Evolutionary conservation across 1,140 invertebrate genomes (phyloP).

Genomic region (Drosophila pandora): DNA sequence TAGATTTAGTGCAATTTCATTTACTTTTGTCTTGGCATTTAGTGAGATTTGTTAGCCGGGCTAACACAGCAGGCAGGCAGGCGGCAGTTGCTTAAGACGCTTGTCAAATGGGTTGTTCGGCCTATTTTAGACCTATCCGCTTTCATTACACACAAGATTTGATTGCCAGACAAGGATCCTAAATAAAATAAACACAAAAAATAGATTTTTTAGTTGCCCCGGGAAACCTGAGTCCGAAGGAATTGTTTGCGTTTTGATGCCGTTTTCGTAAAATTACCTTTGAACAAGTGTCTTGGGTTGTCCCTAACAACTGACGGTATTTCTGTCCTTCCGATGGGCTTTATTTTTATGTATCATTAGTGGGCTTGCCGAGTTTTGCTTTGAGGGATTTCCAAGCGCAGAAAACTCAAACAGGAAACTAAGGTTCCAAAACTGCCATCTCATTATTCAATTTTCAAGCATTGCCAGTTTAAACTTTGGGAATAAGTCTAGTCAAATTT

Average conservation of each 20-base stretch:
- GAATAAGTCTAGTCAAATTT: conserved; percentile 41
- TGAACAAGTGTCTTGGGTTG: conserved; percentile 22
- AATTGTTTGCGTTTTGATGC: conserved; percentile 31
- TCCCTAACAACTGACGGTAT: conserved; percentile 17
- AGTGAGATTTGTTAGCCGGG: conserved; percentile 67
- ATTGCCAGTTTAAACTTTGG: conserved; percentile 25
- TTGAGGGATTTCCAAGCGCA: conserved; percentile 30
- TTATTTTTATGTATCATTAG: conserved; percentile 40
- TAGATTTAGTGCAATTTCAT: conserved; percentile 80
- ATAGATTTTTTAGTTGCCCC: conserved; percentile 10
- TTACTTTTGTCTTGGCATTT: conserved; percentile 79
- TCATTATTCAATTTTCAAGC: conserved; percentile 41
- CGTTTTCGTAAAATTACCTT: conserved; percentile 39
- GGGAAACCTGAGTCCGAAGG: conserved; percentile 16
- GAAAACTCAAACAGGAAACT: conserved; percentile 17
- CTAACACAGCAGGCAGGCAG: conserved; percentile 4
- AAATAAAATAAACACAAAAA: conserved; percentile 4
- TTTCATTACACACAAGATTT: conserved; percentile 43
- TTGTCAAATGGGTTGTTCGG: conserved; percentile 37
- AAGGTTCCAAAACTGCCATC: conserved; percentile 20
- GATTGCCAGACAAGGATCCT: conserved; percentile 18
- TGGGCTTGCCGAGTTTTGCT: conserved; percentile 26
- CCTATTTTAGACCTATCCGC: conserved; percentile 9
- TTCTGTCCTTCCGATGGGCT: conserved; percentile 16
- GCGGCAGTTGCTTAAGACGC: conserved; percentile 50